Conservation (phyloP, 2,888 invertebrate genomes). For the Drosophila mayaguana region DNA sequence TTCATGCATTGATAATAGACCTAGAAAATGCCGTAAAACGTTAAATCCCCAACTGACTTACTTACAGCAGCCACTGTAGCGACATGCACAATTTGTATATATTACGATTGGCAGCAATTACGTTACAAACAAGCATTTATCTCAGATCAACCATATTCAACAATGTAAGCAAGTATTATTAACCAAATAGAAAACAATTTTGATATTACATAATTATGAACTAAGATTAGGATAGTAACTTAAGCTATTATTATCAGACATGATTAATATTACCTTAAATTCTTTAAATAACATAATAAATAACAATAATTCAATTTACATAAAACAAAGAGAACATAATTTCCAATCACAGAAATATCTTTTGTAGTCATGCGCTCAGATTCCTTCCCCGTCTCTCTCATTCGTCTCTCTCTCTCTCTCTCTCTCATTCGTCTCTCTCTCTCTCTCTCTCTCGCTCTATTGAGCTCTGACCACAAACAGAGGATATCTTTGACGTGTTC, state of each 20-base stretch:
- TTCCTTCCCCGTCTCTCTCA: no score
- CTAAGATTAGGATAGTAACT: neutral
- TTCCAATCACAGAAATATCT: no score
- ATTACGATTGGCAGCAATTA: conserved; percentile 44
- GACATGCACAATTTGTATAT: conserved; percentile 65
- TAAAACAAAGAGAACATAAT: no score
- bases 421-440: no score
- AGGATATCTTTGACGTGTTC: neutral
- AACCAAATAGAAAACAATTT: neutral
- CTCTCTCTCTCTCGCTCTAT: no score
- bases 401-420: no score
- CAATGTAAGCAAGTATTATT: conserved; percentile 4
- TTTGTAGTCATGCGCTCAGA: no score
- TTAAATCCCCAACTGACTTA: conserved; percentile 15
- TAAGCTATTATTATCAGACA: neutral
- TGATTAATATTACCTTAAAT: neutral
- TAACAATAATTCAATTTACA: neutral
- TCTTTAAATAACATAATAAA: neutral
- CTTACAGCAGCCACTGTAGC: conserved; percentile 32
- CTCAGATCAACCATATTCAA: neutral
- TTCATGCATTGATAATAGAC: neutral
- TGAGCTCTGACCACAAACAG: no score
- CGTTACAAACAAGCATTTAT: conserved; percentile 7
- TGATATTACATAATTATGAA: neutral
- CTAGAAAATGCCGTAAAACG: neutral